These are phyloP conservation scores for Synanceia verrucosa DNA, from an alignment of 2,797 vertebrate species.

Conservation along the genomic window DNA sequence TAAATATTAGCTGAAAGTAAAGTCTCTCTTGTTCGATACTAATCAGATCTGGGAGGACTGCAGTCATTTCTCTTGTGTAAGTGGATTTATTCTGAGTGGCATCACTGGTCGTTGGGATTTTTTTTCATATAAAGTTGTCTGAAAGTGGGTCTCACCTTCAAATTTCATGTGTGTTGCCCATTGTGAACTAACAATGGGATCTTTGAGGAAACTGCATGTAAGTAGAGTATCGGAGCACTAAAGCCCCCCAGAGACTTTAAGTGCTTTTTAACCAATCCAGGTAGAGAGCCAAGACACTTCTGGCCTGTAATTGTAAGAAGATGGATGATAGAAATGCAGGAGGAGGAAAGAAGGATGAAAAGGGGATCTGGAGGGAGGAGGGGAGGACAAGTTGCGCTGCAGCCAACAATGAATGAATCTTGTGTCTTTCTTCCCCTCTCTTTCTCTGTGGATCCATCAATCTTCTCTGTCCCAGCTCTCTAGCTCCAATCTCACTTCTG, in stretches of 20 bases:
- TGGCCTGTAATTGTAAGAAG: conserved; percentile 48
- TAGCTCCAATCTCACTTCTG: neutral
- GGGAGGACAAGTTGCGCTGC: conserved; percentile 16
- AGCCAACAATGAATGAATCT: conserved; percentile 30
- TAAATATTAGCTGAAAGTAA: neutral
- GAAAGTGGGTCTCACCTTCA: neutral
- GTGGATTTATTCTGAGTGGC: neutral
- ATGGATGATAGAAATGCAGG: conserved; percentile 28
- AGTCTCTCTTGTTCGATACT: neutral
- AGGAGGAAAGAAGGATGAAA: conserved; percentile 7
- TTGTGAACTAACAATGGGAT: neutral
- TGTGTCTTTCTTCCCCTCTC: conserved; percentile 25
- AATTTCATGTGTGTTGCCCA: neutral
- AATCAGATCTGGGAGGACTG: conserved; percentile 1
- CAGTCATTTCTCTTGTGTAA: neutral
- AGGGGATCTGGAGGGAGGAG: neutral
- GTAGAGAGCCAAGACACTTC: conserved; percentile 9
- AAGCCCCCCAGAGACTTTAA: conserved; percentile 2
- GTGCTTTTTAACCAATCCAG: conserved; percentile 27
- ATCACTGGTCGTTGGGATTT: neutral
- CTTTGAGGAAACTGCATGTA: neutral
- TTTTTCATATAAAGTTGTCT: neutral
- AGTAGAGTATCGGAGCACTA: neutral
- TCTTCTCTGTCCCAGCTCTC: conserved; percentile 30
- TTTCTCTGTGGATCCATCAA: conserved; percentile 18